phyloP scores from a whole-genome alignment of 2,888 invertebrate species.

The Morinoia aosen region DNA sequence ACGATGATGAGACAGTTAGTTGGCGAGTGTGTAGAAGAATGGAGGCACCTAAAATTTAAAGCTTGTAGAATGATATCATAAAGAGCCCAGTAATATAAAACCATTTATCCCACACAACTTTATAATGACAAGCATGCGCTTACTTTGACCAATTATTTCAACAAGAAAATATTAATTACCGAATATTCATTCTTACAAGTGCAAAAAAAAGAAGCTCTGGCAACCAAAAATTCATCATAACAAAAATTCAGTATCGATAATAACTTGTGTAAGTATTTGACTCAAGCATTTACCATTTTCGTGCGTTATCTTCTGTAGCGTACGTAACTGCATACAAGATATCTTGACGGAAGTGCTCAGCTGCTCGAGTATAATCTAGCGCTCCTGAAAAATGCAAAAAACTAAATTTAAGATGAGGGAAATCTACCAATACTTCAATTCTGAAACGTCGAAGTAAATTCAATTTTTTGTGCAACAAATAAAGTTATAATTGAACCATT shows the following conservation, averaged over 20 bases:
- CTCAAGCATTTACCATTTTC: background rate
- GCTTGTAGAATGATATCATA: background rate
- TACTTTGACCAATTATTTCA: background rate
- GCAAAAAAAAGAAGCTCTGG: background rate
- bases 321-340: background rate
- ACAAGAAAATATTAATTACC: background rate
- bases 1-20: background rate
- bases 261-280: too few species aligned
- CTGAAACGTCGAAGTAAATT: background rate
- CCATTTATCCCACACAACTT: too few species aligned
- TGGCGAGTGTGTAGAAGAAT: background rate
- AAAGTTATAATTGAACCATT: background rate
- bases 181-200: background rate
- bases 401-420: background rate
- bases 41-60: background rate
- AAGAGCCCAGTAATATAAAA: background rate
- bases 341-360: background rate
- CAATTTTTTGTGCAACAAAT: background rate
- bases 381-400: background rate
- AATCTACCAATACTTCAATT: background rate
- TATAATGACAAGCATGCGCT: too few species aligned
- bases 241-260: background rate
- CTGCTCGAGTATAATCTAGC: background rate
- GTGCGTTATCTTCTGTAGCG: background rate
- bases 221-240: background rate